Evolutionary conservation across 2,113 vertebrate genomes (phyloP).

Genomic region (Nannospalax galili): DNA sequence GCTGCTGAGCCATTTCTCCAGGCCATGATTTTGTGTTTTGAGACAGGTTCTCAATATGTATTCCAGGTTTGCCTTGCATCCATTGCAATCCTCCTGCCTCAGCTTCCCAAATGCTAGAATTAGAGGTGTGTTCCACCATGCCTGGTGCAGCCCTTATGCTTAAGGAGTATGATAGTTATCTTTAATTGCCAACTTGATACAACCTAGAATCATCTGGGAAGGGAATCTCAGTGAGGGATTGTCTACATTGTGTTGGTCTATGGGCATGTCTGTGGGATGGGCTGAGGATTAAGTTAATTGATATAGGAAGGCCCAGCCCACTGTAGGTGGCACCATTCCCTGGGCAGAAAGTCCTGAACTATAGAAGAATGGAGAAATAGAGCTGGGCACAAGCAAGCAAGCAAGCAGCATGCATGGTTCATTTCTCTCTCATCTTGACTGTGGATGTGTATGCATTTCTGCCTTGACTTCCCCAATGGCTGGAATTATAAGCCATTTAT

Average conservation of each 20-base stretch:
- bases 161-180: background rate
- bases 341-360: background rate
- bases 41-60: background rate
- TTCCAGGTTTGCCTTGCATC: background rate
- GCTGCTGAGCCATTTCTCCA: too few species aligned
- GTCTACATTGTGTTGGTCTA: background rate
- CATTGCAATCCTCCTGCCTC: background rate
- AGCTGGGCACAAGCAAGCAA: background rate
- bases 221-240: background rate
- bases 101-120: background rate
- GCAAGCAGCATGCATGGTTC: background rate
- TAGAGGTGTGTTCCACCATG: background rate
- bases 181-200: background rate
- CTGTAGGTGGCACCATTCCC: background rate
- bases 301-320: background rate
- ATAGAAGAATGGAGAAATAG: background rate
- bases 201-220: background rate
- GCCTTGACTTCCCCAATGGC: too few species aligned
- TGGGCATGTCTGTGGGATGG: background rate
- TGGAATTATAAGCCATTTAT: too few species aligned
- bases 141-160: background rate
- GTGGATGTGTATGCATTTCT: too few species aligned
- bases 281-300: background rate
- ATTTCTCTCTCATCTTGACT: too few species aligned
- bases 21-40: background rate